Evolutionary conservation across 1,140 invertebrate species (phyloP).

Genomic region (Hyles euphorbiae): DNA sequence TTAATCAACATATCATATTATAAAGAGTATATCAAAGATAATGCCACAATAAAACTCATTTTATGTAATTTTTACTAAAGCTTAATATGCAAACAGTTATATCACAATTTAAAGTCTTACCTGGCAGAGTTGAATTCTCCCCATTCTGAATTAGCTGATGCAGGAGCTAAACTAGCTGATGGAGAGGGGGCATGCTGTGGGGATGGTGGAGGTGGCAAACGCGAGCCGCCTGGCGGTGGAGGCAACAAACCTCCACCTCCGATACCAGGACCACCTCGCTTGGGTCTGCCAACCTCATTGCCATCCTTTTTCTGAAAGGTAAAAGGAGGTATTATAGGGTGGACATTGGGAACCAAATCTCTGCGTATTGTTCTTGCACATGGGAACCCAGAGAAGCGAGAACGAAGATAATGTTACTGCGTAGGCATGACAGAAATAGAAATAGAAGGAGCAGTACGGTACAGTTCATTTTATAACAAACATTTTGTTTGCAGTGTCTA

Average conservation of each 20-base stretch:
- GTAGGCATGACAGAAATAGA: no score
- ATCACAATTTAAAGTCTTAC: slow-evolving; percentile 38
- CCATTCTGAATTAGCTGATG: slow-evolving; percentile 79
- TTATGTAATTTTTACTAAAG: no score
- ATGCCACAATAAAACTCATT: not conserved
- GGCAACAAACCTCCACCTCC: slow-evolving; percentile 83
- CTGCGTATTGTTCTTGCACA: no score
- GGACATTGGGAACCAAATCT: no score
- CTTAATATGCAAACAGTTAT: not conserved
- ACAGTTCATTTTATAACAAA: no score
- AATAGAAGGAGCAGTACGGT: no score
- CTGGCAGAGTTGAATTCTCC: slow-evolving; percentile 87
- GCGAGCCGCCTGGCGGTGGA: slow-evolving; percentile 88
- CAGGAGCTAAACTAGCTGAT: slow-evolving; percentile 71
- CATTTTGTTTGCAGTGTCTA: no score
- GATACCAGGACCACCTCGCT: slow-evolving; percentile 75
- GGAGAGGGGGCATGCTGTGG: slow-evolving; percentile 80
- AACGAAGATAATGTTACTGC: no score
- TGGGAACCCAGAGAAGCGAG: no score
- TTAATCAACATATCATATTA: no score
- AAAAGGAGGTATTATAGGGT: not conserved
- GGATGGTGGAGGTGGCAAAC: slow-evolving; percentile 80
- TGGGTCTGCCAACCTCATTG: slow-evolving; percentile 79
- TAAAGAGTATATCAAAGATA: no score
- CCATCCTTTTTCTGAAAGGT: slow-evolving; percentile 89